Conservation (phyloP, 2,888 invertebrate species). For the Hemaris fuciformis region DNA sequence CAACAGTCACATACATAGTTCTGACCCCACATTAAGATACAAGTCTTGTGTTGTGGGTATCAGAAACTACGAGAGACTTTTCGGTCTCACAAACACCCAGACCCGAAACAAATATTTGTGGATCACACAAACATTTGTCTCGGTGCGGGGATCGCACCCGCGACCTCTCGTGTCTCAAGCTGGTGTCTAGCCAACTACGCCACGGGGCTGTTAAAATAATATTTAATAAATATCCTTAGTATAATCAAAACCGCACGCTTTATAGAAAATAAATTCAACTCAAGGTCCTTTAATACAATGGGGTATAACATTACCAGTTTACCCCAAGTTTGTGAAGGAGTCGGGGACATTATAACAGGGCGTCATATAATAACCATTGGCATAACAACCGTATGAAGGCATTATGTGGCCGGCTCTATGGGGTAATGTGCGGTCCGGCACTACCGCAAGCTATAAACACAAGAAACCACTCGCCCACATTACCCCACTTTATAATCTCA, state of each 20-base stretch:
- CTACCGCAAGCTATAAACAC: conserved; percentile 31
- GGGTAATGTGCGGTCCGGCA: conserved; percentile 13
- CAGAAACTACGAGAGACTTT: too few species aligned
- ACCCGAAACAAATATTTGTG: too few species aligned
- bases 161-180: too few species aligned
- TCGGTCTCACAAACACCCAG: too few species aligned
- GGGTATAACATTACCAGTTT: not conserved
- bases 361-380: conserved; percentile 1
- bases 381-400: not conserved
- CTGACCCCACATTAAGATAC: too few species aligned
- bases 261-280: not conserved
- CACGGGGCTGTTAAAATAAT: too few species aligned
- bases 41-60: too few species aligned
- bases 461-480: conserved; percentile 39
- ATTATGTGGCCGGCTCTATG: conserved; percentile 6
- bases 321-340: not conserved
- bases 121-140: too few species aligned
- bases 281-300: not conserved
- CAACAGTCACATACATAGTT: too few species aligned
- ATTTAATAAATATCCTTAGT: too few species aligned
- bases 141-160: too few species aligned
- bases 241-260: not conserved
- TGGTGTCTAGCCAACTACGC: too few species aligned
- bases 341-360: not conserved
- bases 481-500: conserved; percentile 17